Evolutionary conservation across 2,113 vertebrate genomes (phyloP), one percentile per base, ranked within the genome.

Genomic region (Dendropsophus ebraccatus): DNA sequence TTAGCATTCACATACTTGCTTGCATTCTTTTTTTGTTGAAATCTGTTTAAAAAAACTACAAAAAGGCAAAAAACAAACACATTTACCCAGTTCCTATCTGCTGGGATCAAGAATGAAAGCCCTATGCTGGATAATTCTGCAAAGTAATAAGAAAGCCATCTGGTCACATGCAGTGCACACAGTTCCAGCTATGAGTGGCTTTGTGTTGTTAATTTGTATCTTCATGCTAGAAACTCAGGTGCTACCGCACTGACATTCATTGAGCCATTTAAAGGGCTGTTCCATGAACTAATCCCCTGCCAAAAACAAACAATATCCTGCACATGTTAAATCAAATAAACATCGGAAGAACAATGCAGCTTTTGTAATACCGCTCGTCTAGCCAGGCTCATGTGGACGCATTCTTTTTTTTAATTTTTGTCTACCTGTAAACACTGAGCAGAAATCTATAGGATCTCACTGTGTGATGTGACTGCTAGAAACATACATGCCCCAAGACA

Each of bases 1-100:
- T 82, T 82, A 69, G 80, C 25, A 69, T 47, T 62, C 80, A 50
- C 60, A 50, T 67, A n/a, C 21, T 25, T 49, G 37, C n/a, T 16
- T 49, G 41, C 79, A 81, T 67, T 65, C 2, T 5, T 47, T 81
- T 41, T 25, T 49, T 67, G 21, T 25, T 6, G 2, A 80, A 25
- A 12, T 16, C 32, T 80, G 54, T 60, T 17, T 37, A 35, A 58
- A 56, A 60, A n/a, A n/a, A 25, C 2, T 2, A 19, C n/a, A n/a
- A n/a, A n/a, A n/a, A n/a, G n/a, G n/a, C n/a, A n/a, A n/a, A n/a
- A n/a, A n/a, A n/a, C n/a, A n/a, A n/a, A n/a, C n/a, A n/a, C n/a
- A 54, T 30, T n/a, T 50, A 52, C 28, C 14, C 8, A 2, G 6
- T 9, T 47, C 6, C n/a, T 65, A 67, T 65, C n/a, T 65, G 37